Conservation (phyloP, 1,140 invertebrate species). For the Zaprionus africanus region DNA sequence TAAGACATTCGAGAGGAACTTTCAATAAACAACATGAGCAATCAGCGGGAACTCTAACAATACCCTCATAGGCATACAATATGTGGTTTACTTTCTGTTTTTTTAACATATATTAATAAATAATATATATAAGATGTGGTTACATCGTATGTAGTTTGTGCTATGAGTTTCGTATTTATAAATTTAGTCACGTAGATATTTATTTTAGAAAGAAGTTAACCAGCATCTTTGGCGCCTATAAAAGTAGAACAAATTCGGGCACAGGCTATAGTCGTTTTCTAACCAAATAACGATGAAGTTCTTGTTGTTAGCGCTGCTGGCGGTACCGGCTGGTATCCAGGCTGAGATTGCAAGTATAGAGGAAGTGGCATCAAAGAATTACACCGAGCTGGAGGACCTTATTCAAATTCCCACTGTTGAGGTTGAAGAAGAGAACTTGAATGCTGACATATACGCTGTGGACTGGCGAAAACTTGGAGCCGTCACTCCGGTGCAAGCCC, state of each 20-base stretch:
- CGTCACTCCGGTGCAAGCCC: conserved; percentile 10
- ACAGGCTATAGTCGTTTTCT: not conserved
- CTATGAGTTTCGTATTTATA: no score
- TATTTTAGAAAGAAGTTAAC: not conserved
- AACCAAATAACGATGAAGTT: conserved; percentile 4
- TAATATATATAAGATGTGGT: no score
- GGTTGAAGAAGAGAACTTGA: not conserved
- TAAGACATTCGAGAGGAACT: no score
- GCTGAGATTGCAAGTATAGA: not conserved
- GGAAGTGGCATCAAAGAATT: conserved; percentile 5
- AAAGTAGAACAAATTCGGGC: not conserved
- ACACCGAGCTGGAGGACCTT: not conserved
- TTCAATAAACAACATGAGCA: no score
- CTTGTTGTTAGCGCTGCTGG: conserved; percentile 9
- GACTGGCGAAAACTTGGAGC: conserved; percentile 11
- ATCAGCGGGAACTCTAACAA: no score
- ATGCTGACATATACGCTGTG: not conserved
- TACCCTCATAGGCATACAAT: no score
- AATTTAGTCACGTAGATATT: not conserved
- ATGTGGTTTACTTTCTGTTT: no score
- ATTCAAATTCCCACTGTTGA: not conserved
- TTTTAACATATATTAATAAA: no score
- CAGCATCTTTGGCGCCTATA: conserved; percentile 1
- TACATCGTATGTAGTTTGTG: no score
- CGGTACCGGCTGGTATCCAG: not conserved